Evolutionary conservation across 2,888 invertebrate genomes (phyloP).

Genomic region (Diplolepis rosae): DNA sequence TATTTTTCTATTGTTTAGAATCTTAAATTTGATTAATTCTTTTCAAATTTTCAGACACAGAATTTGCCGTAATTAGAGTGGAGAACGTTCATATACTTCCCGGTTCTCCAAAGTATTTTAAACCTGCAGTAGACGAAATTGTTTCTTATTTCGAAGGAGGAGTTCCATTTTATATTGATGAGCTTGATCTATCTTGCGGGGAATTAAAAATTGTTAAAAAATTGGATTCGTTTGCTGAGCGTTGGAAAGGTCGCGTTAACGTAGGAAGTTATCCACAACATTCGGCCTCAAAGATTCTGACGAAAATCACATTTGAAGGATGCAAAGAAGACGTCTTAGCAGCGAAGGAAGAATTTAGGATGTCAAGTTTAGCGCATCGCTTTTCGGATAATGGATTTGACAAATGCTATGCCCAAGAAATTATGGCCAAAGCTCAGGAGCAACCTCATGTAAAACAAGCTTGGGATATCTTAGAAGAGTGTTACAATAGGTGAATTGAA

Average conservation of each 20-base stretch:
- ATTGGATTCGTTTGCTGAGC: constrained; percentile 52
- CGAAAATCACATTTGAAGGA: constrained; percentile 60
- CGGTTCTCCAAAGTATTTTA: constrained; percentile 76
- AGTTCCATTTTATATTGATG: constrained; percentile 44
- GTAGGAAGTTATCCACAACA: constrained; percentile 65
- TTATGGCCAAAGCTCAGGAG: constrained; percentile 52
- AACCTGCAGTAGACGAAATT: constrained; percentile 59
- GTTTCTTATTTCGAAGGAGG: constrained; percentile 46
- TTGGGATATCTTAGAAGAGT: constrained; percentile 60
- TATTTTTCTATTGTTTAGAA: neutral
- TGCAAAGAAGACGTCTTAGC: constrained; percentile 44
- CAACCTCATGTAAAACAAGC: constrained; percentile 58
- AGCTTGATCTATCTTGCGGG: constrained; percentile 54
- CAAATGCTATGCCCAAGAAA: constrained; percentile 35
- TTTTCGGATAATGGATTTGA: neutral
- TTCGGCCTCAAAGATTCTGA: constrained; percentile 36
- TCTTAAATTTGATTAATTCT: neutral
- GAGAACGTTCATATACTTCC: constrained; percentile 79
- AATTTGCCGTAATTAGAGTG: constrained; percentile 60
- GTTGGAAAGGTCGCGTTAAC: constrained; percentile 54
- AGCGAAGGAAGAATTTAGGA: constrained; percentile 52
- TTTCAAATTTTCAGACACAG: constrained; percentile 35
- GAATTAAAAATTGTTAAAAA: constrained; percentile 57
- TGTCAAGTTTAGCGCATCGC: constrained; percentile 43
- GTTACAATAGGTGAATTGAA: constrained; percentile 65